A percentile compares a stretch with the other conserved stretches of the same genome.
These are phyloP conservation scores for Sardinella longiceps DNA, from an alignment of 2,797 vertebrate species.

Conservation along the genomic window DNA sequence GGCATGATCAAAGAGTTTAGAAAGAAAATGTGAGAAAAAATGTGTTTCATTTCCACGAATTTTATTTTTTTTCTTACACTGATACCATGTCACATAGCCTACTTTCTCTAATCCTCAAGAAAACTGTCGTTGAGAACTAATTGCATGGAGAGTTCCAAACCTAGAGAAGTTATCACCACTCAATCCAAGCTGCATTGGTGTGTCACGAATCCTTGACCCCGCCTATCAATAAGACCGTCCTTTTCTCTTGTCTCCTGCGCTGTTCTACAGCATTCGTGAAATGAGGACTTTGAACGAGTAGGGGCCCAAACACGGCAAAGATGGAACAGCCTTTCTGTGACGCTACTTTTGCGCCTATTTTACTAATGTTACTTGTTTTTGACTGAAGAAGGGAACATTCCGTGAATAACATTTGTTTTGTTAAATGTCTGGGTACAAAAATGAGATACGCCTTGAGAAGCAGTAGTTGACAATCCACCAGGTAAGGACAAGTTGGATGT, in stretches of 20 bases:
- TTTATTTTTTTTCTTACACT: too few relatives aligned
- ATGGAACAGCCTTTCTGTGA: background rate
- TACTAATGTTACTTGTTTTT: background rate
- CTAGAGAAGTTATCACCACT: background rate
- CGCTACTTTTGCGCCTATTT: background rate
- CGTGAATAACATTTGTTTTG: background rate
- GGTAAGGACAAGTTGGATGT: background rate
- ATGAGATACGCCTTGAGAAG: background rate
- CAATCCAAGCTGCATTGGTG: background rate
- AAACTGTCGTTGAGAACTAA: too few relatives aligned
- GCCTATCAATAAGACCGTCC: conserved; percentile 10
- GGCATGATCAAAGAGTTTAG: too few relatives aligned
- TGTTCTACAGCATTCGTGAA: background rate
- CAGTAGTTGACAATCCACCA: background rate
- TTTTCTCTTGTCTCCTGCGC: background rate
- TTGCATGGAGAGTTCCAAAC: too few relatives aligned
- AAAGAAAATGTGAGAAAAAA: too few relatives aligned
- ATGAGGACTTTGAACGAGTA: background rate
- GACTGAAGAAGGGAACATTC: background rate
- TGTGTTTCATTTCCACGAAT: too few relatives aligned
- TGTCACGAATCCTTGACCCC: background rate
- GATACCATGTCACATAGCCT: too few relatives aligned
- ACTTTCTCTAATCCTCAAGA: too few relatives aligned
- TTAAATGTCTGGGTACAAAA: background rate
- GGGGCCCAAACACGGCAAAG: background rate